These are phyloP conservation scores for Gouania willdenowi DNA, from an alignment of 2,797 vertebrate genomes.

Conservation along the genomic window DNA sequence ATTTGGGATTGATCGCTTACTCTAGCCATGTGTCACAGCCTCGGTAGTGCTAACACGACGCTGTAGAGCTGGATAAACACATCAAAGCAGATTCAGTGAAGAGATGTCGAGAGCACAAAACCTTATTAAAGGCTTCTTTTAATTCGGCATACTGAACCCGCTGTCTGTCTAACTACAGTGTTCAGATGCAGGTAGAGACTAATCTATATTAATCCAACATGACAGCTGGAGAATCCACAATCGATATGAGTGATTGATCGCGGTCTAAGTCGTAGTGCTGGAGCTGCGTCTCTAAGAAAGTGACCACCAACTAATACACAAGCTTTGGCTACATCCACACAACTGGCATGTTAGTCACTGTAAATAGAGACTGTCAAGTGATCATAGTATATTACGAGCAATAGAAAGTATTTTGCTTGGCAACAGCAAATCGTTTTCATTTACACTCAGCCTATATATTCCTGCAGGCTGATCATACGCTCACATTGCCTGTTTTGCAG, in stretches of 20 bases:
- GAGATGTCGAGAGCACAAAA: slow-evolving; percentile 28
- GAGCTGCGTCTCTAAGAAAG: slow-evolving; percentile 13
- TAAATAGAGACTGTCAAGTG: background rate
- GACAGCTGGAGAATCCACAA: slow-evolving; percentile 49
- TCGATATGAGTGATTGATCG: slow-evolving; percentile 58
- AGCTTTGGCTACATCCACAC: slow-evolving; percentile 13
- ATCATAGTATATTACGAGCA: no score
- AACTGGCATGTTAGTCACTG: slow-evolving; percentile 13
- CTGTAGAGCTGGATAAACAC: slow-evolving; percentile 37
- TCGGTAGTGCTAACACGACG: slow-evolving; percentile 18
- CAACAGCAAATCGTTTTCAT: slow-evolving; percentile 1
- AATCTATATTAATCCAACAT: slow-evolving; percentile 64
- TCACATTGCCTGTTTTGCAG: slow-evolving; percentile 34
- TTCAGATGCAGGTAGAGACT: slow-evolving; percentile 41
- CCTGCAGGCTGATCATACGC: slow-evolving; percentile 28
- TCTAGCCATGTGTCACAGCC: slow-evolving; percentile 26
- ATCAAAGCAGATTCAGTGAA: slow-evolving; percentile 33
- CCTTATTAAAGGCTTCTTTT: slow-evolving; percentile 29
- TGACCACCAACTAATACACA: slow-evolving; percentile 22
- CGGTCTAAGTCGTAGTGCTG: slow-evolving; percentile 32
- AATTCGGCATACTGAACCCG: slow-evolving; percentile 32
- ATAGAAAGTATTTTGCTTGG: slow-evolving; percentile 1
- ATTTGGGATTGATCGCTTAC: slow-evolving; percentile 36
- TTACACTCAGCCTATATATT: slow-evolving; percentile 3
- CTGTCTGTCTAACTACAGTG: slow-evolving; percentile 34